phyloP scores from a whole-genome alignment of 1,140 invertebrate species.

The Drosophila melanica region DNA sequence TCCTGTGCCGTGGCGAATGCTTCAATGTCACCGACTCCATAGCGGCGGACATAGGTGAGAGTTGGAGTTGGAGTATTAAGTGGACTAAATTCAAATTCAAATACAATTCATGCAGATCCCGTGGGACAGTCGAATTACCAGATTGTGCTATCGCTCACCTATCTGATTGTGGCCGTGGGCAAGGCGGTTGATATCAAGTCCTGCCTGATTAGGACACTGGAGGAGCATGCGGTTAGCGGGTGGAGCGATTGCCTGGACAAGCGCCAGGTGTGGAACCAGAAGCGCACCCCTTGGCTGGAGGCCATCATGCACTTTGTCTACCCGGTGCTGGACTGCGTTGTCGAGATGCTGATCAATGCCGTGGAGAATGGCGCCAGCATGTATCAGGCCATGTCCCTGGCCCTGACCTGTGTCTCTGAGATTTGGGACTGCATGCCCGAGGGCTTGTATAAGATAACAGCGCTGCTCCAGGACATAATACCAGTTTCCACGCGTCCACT shows the following conservation, averaged over 20 bases:
- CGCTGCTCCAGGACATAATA: conserved; percentile 87
- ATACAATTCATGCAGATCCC: conserved; percentile 55
- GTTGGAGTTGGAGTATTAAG: not conserved
- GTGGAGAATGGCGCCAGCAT: conserved; percentile 89
- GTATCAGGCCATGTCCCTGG: conserved; percentile 90
- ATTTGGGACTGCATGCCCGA: conserved; percentile 87
- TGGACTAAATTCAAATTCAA: not conserved
- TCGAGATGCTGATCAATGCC: conserved; percentile 86
- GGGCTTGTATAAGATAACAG: conserved; percentile 85
- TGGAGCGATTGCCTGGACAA: conserved; percentile 90
- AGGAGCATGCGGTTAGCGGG: conserved; percentile 85
- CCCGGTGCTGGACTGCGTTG: conserved; percentile 86
- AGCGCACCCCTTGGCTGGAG: conserved; percentile 89
- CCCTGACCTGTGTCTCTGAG: conserved; percentile 88
- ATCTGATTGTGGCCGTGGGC: conserved; percentile 86
- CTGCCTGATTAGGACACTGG: conserved; percentile 87
- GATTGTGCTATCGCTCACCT: conserved; percentile 85
- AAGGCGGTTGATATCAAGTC: conserved; percentile 86
- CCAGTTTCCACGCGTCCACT: conserved; percentile 88
- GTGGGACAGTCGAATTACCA: conserved; percentile 84
- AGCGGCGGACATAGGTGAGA: conserved; percentile 62
- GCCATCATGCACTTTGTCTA: conserved; percentile 87
- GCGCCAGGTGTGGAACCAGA: conserved; percentile 91
- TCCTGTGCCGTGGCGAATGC: conserved; percentile 87
- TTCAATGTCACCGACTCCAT: conserved; percentile 79